A percentile compares a stretch with the other conserved stretches of the same genome.
Evolutionary conservation across 2,888 invertebrate species (phyloP).

Genomic region (Macrosiphum euphorbiae): DNA sequence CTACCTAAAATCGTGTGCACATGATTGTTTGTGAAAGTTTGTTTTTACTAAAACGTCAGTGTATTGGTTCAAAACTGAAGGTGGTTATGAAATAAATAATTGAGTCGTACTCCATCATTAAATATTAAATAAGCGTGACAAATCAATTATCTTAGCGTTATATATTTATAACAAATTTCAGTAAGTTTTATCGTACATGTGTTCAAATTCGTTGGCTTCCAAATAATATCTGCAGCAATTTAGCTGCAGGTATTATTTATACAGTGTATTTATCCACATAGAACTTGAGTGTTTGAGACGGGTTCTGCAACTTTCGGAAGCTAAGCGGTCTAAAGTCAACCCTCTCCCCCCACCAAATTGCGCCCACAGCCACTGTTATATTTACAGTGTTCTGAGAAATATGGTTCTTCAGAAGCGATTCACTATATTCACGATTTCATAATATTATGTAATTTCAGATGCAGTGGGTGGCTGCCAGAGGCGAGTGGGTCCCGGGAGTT

Average conservation of each 20-base stretch:
- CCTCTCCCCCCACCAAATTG: neutral
- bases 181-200: neutral
- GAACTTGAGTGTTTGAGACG: neutral
- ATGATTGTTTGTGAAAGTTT: neutral
- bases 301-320: neutral
- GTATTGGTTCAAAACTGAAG: too few relatives aligned
- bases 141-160: too few relatives aligned
- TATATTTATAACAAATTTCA: too few relatives aligned
- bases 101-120: neutral
- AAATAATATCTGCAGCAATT: neutral
- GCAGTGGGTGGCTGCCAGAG: neutral
- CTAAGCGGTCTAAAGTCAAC: neutral
- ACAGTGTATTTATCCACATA: neutral
- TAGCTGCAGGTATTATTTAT: neutral
- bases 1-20: neutral
- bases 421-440: neutral
- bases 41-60: neutral
- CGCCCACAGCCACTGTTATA: neutral
- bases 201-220: neutral
- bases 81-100: neutral
- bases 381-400: neutral
- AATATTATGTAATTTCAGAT: neutral
- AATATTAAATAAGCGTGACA: neutral
- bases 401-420: neutral
- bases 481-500: neutral